Conservation (phyloP, 2,113 vertebrate species). For the human region GRCh38 chr17:49616001-49616500, state of each 20-base stretch:
- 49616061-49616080: neutral
- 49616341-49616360: neutral
- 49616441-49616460: constrained; percentile 31
- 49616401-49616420: neutral
- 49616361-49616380: neutral
- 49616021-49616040: constrained; percentile 27
- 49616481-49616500: constrained; percentile 17
- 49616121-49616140: neutral
- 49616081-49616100: neutral
- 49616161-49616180: neutral
- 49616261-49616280: constrained; percentile 4
- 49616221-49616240: constrained; percentile 42
- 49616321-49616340: neutral
- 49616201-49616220: constrained; percentile 5
- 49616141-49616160: neutral
- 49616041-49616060: constrained; percentile 25
- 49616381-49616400: neutral
- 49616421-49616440: constrained; percentile 22
- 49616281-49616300: neutral
- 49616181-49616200: constrained; percentile 40
- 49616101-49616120: neutral
- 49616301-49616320: neutral
- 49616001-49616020: constrained; percentile 1
- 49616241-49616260: constrained; percentile 23
- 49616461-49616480: constrained; percentile 26